phyloP scores from a whole-genome alignment of 2,113 vertebrate species.

The Sphaerodactylus townsendi region DNA sequence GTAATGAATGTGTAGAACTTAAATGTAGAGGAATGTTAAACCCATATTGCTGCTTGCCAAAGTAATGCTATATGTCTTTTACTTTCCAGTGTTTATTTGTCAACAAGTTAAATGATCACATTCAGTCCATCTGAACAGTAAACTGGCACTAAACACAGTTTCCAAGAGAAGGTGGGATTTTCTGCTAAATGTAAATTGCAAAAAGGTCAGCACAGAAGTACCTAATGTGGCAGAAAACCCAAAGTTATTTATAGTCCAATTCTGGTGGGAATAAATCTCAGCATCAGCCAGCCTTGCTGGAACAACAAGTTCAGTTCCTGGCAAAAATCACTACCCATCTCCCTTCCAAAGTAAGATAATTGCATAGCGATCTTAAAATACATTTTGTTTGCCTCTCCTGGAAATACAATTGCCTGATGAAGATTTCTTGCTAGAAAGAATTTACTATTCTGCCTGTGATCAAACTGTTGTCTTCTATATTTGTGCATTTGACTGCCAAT shows the following conservation, averaged over 20 bases:
- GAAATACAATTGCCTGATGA: background rate
- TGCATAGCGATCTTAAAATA: background rate
- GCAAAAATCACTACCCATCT: conserved; percentile 4
- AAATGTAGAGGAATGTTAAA: conserved; percentile 70
- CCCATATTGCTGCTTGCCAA: conserved; percentile 59
- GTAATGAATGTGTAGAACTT: conserved; percentile 70
- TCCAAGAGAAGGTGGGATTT: conserved; percentile 19
- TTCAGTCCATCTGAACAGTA: conserved; percentile 55
- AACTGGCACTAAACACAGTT: conserved; percentile 46
- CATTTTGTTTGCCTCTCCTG: conserved; percentile 1
- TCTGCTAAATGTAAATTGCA: conserved; percentile 32
- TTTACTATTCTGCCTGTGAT: conserved; percentile 15
- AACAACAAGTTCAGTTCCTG: conserved; percentile 16
- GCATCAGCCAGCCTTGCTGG: background rate
- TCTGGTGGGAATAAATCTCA: conserved; percentile 11
- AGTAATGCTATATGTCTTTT: conserved; percentile 55
- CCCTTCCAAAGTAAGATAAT: conserved; percentile 25
- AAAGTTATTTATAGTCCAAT: conserved; percentile 30
- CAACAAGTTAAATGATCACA: conserved; percentile 74
- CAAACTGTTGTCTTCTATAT: conserved; percentile 13
- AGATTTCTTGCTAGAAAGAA: conserved; percentile 13
- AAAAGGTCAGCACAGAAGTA: conserved; percentile 31
- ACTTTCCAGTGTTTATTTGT: conserved; percentile 77
- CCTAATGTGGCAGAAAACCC: conserved; percentile 26
- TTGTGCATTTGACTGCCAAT: background rate